Evolutionary conservation across 2,888 invertebrate genomes (phyloP).

Genomic region (Sisyra nigra): DNA sequence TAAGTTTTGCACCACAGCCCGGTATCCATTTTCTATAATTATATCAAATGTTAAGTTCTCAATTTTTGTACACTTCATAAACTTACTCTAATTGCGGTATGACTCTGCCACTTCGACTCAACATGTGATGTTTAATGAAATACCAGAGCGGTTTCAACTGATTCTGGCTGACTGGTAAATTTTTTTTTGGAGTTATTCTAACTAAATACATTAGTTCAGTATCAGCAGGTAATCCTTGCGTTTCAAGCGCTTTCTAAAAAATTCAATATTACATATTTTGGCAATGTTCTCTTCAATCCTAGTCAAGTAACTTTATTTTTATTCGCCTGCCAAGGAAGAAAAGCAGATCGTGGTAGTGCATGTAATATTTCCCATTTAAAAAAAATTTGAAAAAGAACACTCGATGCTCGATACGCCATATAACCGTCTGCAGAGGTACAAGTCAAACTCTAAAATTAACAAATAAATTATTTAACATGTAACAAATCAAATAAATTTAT

Average conservation of each 20-base stretch:
- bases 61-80: constrained; percentile 15
- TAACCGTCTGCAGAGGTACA: constrained; percentile 35
- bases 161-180: constrained; percentile 28
- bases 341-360: constrained; percentile 43
- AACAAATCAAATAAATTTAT: neutral
- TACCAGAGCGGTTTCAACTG: constrained; percentile 48
- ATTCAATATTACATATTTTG: neutral
- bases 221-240: constrained; percentile 24
- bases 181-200: constrained; percentile 42
- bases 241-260: neutral
- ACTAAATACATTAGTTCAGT: constrained; percentile 43
- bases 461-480: constrained; percentile 3
- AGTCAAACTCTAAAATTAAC: constrained; percentile 33
- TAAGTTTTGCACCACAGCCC: constrained; percentile 50
- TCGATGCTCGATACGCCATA: constrained; percentile 33
- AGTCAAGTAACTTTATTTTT: constrained; percentile 7
- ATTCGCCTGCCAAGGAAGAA: constrained; percentile 42
- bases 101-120: constrained; percentile 38
- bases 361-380: constrained; percentile 45
- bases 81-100: constrained; percentile 61
- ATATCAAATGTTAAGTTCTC: constrained; percentile 4
- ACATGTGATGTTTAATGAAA: constrained; percentile 49
- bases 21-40: constrained; percentile 49
- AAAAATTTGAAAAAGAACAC: constrained; percentile 49
- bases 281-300: too few species aligned